Evolutionary conservation across 2,797 vertebrate genomes (phyloP).

Genomic region (Poecile montanus): DNA sequence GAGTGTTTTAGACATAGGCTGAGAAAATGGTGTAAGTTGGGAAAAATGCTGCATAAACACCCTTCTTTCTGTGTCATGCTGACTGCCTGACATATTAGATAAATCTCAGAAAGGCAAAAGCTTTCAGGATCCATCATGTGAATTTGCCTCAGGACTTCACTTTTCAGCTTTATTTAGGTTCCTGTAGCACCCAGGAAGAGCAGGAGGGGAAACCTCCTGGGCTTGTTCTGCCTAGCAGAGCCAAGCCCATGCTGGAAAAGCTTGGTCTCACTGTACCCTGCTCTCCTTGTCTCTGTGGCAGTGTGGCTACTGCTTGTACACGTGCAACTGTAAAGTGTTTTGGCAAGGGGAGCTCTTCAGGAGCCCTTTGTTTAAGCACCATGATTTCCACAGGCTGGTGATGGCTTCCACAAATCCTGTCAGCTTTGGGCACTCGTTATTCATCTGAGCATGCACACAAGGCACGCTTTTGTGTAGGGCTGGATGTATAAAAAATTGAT

Average conservation of each 20-base stretch:
- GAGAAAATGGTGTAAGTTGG: neutral
- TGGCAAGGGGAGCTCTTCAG: neutral
- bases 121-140: neutral
- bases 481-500: neutral
- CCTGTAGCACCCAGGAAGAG: neutral
- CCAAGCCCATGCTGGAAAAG: accelerated
- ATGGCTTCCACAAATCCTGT: neutral
- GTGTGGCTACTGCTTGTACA: neutral
- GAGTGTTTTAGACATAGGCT: neutral
- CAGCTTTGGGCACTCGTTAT: neutral
- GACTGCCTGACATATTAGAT: neutral
- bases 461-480: neutral
- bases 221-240: neutral
- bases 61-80: neutral
- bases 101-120: neutral
- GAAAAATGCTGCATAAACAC: constrained; percentile 8
- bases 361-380: neutral
- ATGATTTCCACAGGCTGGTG: neutral
- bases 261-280: neutral
- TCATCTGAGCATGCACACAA: neutral
- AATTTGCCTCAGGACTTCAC: neutral
- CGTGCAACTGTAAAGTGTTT: neutral
- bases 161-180: neutral
- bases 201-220: neutral
- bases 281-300: neutral